Evolutionary conservation across 1,140 invertebrate species (phyloP), one percentile per base, ranked within the genome.

Genomic region (Drosophila insularis): DNA sequence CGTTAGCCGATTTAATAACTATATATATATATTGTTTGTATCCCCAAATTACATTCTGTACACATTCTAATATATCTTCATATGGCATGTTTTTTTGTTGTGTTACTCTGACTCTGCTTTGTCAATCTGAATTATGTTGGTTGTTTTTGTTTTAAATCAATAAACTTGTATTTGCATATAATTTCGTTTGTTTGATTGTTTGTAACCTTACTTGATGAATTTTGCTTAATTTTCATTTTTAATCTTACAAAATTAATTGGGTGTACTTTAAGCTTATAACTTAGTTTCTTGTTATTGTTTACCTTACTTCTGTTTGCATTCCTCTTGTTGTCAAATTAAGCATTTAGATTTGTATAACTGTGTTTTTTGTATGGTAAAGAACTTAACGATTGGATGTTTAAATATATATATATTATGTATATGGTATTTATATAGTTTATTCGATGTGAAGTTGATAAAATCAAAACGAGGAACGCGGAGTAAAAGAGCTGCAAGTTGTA

Each of bases 371-470:
- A 54, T 53, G 55, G 68, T 72, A 56, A 75, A 81, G 63, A 76
- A 70, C 72, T 63, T 71, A 79, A 63, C 37, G 58, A 53, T 69
- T 37, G 56, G 56, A 63, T 50, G 43, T 50, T 21, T 50, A 50
- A 50, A 50, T 50, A 50, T 50, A 43, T 43, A 50, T 50, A 50
- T 50, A 39, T 61, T 56, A 63, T 69, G 59, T 64, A 66, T 68
- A 76, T 79, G 67, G 50, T 81, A 87, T 71, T 75, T 78, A 74
- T 82, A 82, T 74, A 80, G 63, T 86, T 86, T 86, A 86, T 86
- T 86, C 76, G 84, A 87, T 86, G 79, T 68, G 78, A 81, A 86
- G 73, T 62, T 65, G 66, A 80, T 85, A 84, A 85, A 84, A 78
- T 79, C 60, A 76, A 75, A 87, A 82, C 63, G 82, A 76, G 60